Conservation (phyloP, 2,113 vertebrate species). For the Merops nubicus region DNA sequence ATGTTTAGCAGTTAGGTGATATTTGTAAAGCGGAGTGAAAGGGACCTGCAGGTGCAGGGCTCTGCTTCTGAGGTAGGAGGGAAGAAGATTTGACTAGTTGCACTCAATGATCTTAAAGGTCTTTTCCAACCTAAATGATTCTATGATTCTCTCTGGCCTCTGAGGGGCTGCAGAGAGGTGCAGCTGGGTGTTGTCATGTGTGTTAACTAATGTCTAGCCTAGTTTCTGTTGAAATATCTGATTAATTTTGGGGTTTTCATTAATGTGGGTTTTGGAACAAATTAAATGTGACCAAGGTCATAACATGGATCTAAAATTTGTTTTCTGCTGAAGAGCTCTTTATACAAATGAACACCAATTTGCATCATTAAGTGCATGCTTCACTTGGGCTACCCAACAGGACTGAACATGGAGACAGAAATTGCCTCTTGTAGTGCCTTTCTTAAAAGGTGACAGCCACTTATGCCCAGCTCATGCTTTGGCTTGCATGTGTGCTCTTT, state of each 20-base stretch:
- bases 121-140: neutral
- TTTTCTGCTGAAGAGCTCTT: neutral
- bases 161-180: neutral
- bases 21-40: neutral
- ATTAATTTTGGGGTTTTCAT: neutral
- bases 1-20: neutral
- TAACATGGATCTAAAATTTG: neutral
- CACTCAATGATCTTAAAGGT: neutral
- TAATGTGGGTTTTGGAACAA: slow-evolving; percentile 34
- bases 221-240: slow-evolving; percentile 10
- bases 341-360: neutral
- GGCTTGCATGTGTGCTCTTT: neutral
- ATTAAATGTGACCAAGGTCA: neutral
- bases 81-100: neutral
- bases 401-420: neutral
- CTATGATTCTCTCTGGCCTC: neutral
- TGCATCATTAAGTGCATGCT: neutral
- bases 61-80: neutral
- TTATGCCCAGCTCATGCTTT: neutral
- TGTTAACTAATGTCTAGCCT: neutral
- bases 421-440: neutral
- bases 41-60: neutral
- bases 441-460: neutral
- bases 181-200: neutral
- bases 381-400: neutral